phyloP scores from a whole-genome alignment of 2,888 invertebrate species.

The Coleophora deauratella region DNA sequence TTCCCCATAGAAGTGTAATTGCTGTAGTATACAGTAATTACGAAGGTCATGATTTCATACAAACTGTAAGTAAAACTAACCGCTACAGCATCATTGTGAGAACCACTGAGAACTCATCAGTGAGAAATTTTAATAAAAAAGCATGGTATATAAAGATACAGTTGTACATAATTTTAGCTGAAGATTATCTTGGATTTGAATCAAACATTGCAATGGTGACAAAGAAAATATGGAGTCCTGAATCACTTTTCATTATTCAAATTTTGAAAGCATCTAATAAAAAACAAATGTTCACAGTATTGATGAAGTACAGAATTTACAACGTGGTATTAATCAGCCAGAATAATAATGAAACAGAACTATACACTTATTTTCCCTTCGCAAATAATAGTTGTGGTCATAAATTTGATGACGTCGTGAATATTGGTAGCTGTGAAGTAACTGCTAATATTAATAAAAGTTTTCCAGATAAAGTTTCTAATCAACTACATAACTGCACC shows the following conservation, averaged over 20 bases:
- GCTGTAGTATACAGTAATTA: neutral
- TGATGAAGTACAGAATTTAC: conserved; percentile 3
- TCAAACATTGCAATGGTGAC: neutral
- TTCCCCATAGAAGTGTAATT: neutral
- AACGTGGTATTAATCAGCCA: neutral
- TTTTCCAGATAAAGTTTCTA: conserved; percentile 3
- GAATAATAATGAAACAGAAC: neutral
- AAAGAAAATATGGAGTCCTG: conserved; percentile 16
- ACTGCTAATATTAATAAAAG: neutral
- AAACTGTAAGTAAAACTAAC: neutral
- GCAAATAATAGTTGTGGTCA: conserved; percentile 13
- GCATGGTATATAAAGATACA: conserved; percentile 2
- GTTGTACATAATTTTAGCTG: conserved; percentile 11
- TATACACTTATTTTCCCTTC: conserved; percentile 15
- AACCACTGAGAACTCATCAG: too few relatives aligned
- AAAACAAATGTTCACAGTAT: neutral
- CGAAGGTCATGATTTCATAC: neutral
- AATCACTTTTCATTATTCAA: conserved; percentile 12
- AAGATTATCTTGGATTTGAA: conserved; percentile 3
- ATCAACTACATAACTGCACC: conserved; percentile 9
- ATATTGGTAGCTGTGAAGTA: conserved; percentile 9
- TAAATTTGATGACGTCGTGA: conserved; percentile 4
- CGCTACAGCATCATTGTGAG: conserved; percentile 7
- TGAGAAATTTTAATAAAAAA: too few relatives aligned
- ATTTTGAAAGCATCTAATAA: conserved; percentile 1